Percentiles rank a stretch among this genome's conserved stretches.
Evolutionary conservation across 2,888 invertebrate genomes (phyloP).

Genomic region (Lithophane socia): DNA sequence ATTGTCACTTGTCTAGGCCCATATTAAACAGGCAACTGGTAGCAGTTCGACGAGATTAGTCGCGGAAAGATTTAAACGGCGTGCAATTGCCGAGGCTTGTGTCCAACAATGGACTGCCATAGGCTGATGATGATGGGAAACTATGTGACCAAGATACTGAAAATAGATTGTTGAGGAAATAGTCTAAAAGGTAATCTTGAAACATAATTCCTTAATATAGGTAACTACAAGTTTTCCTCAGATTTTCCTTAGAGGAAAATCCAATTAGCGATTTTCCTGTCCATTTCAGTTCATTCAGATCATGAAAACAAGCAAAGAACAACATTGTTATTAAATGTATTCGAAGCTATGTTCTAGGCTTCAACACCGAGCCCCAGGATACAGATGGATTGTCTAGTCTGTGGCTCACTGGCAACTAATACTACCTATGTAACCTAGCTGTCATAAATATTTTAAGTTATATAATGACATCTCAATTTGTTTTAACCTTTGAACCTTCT

Average conservation of each 20-base stretch:
- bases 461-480: no score
- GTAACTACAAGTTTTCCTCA: neutral
- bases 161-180: neutral
- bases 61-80: no score
- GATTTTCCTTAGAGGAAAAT: conserved; percentile 11
- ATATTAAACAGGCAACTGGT: no score
- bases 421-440: no score
- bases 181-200: neutral
- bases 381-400: neutral
- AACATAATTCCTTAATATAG: neutral
- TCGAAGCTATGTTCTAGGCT: neutral
- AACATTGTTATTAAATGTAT: neutral
- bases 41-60: no score
- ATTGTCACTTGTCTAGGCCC: no score
- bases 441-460: no score
- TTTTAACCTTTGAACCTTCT: no score
- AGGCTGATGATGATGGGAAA: neutral
- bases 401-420: neutral
- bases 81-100: no score
- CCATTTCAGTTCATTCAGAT: conserved; percentile 1
- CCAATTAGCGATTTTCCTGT: neutral
- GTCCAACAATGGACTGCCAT: no score
- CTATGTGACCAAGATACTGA: neutral
- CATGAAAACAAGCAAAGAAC: neutral
- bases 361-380: neutral